Base-by-base conservation (phyloP, 2,888 invertebrate species). In the Apamea epomidion region DNA sequence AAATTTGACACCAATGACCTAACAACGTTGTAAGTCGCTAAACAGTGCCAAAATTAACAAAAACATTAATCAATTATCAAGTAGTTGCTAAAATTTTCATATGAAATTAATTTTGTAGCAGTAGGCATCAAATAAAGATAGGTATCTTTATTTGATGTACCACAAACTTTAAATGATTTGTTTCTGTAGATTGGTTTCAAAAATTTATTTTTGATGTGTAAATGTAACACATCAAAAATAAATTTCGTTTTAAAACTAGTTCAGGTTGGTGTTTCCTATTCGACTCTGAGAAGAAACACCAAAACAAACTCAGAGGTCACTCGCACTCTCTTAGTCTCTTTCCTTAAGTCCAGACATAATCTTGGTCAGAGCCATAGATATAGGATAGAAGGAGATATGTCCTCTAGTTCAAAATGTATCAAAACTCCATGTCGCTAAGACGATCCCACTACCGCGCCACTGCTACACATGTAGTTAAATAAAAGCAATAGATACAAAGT, bases 11-110 rank as follows among this genome's bases (percentile, higher is more conserved):
- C 51, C 45, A 67, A 62, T 71, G 60, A 74, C 73, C 64, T 73
- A 37, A 60, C 62, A 48, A n/a, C 37, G 29, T 68, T 58, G 64
- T 45, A 21, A 54, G 69, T 60, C 68, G 58, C n/a, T 62, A 64
- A 74, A 51, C 42, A 62, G 18, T 29, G 48, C 32, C 76, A 70
- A 71, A 77, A 74, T 42, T 68, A 81, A 69, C 71, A 82, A 60
- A 82, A 81, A 67, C 54, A 29, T 45, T 45, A 32, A 60, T 60
- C 18, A 48, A 54, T 58, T 62, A 69, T n/a, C 1, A 73, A 69
- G 58, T 25, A 45, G 37, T 65, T 74, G 69, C 29, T 58, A 77
- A 58, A 58, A 69, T 74, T 48, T n/a, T 25, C 25, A 32, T 45
- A 14, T 7, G 16, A 32, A n/a, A 67, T 67, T 54, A 65, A 54